Percentiles rank a stretch among this genome's conserved stretches.
Evolutionary conservation across 2,113 vertebrate genomes (phyloP).

Genomic region (Rhombomys opimus): DNA sequence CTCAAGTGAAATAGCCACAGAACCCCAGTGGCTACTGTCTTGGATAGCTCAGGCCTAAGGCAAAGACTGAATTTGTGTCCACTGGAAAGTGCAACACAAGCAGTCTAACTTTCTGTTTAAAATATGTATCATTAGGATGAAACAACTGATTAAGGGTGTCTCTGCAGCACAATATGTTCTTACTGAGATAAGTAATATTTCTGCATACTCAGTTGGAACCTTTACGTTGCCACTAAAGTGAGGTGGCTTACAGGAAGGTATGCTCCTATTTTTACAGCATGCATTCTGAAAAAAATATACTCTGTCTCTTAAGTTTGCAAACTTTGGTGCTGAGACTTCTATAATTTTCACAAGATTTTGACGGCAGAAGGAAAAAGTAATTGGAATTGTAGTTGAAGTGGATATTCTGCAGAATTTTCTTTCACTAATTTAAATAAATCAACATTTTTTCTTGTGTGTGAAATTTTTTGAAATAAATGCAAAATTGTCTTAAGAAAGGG

Average conservation of each 20-base stretch:
- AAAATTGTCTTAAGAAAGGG: constrained; percentile 80
- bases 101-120: not conserved
- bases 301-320: constrained; percentile 77
- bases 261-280: constrained; percentile 73
- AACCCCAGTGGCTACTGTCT: not conserved
- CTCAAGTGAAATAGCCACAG: not conserved
- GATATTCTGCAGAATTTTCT: constrained; percentile 81
- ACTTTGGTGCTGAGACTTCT: constrained; percentile 81
- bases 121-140: constrained; percentile 18
- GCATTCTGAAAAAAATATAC: constrained; percentile 44
- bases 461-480: constrained; percentile 80
- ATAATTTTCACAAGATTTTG: constrained; percentile 80
- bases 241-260: constrained; percentile 60
- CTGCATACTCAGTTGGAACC: constrained; percentile 56
- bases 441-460: constrained; percentile 79
- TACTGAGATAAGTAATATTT: constrained; percentile 63
- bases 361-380: constrained; percentile 82
- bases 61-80: constrained; percentile 16
- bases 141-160: not conserved
- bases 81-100: not conserved
- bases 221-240: constrained; percentile 64
- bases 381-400: constrained; percentile 79
- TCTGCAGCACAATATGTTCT: constrained; percentile 2
- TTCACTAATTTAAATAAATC: constrained; percentile 82
- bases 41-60: not conserved